Evolutionary conservation across 2,113 vertebrate genomes (phyloP), one percentile per base, ranked within the genome.

Genomic region (Dasyornis broadbenti): DNA sequence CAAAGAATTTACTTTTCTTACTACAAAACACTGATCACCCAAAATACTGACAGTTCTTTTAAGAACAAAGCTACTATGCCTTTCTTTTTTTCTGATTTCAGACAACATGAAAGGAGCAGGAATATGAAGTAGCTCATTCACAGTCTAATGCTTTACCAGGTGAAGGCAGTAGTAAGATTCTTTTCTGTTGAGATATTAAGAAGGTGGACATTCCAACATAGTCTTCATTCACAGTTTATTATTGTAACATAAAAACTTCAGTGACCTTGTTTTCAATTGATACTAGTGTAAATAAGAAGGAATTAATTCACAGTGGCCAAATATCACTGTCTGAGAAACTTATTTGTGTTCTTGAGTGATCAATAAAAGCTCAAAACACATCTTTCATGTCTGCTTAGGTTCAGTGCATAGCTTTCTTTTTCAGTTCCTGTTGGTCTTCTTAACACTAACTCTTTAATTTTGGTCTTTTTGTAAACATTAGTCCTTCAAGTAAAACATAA

Each of bases 141-240:
- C 4, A 49, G 3, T 57, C 37, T 57, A 61, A 21, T n/a, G 15
- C 1, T 49, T 75, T 40, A 49, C 44, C 22, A 69, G 8, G 47
- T 20, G 12, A 78, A 65, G 16, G 37, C 6, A 14, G 14, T 60
- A 22, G 11, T 24, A 44, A 28, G 7, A 59, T 53, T 69, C 13
- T 82, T 37, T 83, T 70, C 11, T 69, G 17, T 23, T 60, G 37
- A 57, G 1, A 3, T 53, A 8, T 40, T 8, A 53, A 60, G 15
- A 53, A 11, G 17, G 5, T 70, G 3, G 15, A 15, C 6, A 68
- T 10, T 1, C 2, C 15, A 20, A 11, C 4, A 47, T 5, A n/a
- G 4, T 5, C 4, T 63, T 87, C 39, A 50, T 68, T 87, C 35
- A 54, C 7, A 77, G 54, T 87, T 68, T 28, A 28, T 57, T 5